phyloP scores from a whole-genome alignment of 2,797 vertebrate genomes.

The Lithobates pipiens region DNA sequence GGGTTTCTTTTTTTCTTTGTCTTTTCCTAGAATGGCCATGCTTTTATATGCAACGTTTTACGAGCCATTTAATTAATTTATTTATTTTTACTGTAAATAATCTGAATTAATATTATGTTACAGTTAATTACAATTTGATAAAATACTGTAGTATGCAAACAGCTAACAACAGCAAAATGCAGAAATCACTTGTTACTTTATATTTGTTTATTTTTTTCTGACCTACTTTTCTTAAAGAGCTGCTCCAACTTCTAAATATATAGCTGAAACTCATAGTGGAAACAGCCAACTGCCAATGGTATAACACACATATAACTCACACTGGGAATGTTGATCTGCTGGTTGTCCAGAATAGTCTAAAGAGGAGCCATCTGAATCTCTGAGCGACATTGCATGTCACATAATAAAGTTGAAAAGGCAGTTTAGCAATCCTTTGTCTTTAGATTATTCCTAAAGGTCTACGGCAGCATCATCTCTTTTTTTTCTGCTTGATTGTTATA shows the following conservation, averaged over 20 bases:
- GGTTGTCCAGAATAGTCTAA: too few relatives aligned
- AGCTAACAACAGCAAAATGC: not conserved
- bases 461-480: too few relatives aligned
- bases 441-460: too few relatives aligned
- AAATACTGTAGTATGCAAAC: not conserved
- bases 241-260: not conserved
- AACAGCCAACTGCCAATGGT: too few relatives aligned
- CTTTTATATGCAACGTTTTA: not conserved
- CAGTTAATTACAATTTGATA: not conserved
- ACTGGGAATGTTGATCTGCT: too few relatives aligned
- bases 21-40: slow-evolving; percentile 1
- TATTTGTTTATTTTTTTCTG: not conserved
- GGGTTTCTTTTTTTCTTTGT: not conserved
- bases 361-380: too few relatives aligned
- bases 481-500: too few relatives aligned
- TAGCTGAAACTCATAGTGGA: too few relatives aligned
- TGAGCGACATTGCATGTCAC: too few relatives aligned
- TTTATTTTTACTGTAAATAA: not conserved
- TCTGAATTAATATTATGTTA: not conserved
- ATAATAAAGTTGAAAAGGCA: too few relatives aligned
- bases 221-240: not conserved
- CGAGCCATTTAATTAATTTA: not conserved
- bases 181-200: not conserved
- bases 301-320: too few relatives aligned
- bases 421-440: too few relatives aligned